Percentiles rank a stretch among this genome's conserved stretches.
Conservation (phyloP, 2,113 vertebrate genomes). For the Mormyrus iriodes region DNA sequence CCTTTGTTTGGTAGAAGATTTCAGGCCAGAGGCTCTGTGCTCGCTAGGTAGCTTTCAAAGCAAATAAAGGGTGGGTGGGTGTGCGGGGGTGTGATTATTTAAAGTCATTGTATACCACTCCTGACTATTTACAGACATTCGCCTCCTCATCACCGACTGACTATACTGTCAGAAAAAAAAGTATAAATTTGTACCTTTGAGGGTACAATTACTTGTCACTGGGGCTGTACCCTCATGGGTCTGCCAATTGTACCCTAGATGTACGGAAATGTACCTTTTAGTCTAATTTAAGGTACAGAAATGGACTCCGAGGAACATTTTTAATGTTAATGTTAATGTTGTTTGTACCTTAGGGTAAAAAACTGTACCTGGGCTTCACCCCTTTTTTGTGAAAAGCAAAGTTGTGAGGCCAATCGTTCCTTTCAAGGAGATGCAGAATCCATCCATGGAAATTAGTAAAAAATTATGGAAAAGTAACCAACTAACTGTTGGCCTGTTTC, state of each 20-base stretch:
- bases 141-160: background rate
- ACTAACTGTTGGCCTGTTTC: background rate
- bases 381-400: background rate
- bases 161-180: background rate
- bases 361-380: background rate
- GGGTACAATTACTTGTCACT: background rate
- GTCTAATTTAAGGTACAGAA: background rate
- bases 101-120: background rate
- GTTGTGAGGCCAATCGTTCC: background rate
- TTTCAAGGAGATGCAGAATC: background rate
- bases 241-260: background rate
- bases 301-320: background rate
- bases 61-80: background rate
- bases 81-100: background rate
- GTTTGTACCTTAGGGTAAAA: background rate
- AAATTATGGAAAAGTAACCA: background rate
- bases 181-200: background rate
- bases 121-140: background rate
- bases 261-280: background rate
- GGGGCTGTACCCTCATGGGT: background rate
- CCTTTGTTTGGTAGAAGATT: background rate
- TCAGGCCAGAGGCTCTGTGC: background rate
- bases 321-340: background rate
- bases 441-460: background rate
- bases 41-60: background rate